phyloP scores from a whole-genome alignment of 2,797 vertebrate species.

The Mormyrops attenuatus region DNA sequence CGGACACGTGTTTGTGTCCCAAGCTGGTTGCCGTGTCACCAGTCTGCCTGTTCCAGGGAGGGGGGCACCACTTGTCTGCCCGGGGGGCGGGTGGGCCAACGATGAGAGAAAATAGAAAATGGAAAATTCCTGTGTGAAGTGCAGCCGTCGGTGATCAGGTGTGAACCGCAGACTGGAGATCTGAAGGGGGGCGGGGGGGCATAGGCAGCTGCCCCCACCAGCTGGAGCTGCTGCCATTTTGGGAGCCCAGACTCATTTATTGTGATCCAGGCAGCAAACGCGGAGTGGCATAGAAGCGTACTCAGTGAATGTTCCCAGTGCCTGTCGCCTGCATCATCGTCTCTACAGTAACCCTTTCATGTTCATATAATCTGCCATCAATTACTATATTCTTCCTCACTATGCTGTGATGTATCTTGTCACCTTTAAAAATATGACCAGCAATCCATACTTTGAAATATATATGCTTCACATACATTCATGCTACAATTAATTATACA shows the following conservation, averaged over 20 bases:
- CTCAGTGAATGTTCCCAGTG: background rate
- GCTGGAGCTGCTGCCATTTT: conserved; percentile 34
- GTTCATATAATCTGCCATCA: background rate
- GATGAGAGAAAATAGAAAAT: conserved; percentile 67
- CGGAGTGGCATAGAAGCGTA: background rate
- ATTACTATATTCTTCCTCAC: background rate
- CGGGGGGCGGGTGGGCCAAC: conserved; percentile 28
- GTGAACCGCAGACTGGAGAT: conserved; percentile 59
- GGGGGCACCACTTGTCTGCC: conserved; percentile 51
- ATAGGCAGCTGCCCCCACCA: conserved; percentile 55
- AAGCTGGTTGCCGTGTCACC: conserved; percentile 36
- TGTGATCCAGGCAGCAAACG: conserved; percentile 7
- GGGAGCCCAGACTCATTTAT: conserved; percentile 3
- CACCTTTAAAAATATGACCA: background rate
- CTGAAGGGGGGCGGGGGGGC: conserved; percentile 48
- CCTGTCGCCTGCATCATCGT: background rate
- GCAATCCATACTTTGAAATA: background rate
- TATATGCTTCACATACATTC: background rate
- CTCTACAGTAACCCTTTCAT: background rate
- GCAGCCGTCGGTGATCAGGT: conserved; percentile 67
- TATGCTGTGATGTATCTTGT: background rate
- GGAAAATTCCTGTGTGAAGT: conserved; percentile 74
- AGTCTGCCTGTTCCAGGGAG: conserved; percentile 39
- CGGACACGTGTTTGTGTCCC: conserved; percentile 46
- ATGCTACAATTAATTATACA: background rate